Evolutionary conservation across 2,888 invertebrate species (phyloP).

Genomic region (Diabrotica balteata): DNA sequence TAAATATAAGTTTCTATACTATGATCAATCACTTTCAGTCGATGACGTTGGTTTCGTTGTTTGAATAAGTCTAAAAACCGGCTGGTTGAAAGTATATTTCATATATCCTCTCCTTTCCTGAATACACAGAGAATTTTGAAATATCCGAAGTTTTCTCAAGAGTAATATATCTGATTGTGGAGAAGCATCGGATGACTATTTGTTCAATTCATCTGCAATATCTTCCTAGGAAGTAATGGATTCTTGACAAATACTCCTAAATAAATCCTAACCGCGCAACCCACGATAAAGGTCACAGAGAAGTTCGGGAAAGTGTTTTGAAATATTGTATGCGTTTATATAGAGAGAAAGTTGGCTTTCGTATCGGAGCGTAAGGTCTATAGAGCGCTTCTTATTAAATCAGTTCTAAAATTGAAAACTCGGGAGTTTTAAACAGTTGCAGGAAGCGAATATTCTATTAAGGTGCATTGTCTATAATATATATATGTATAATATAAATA

Average conservation of each 20-base stretch:
- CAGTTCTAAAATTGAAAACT: no score
- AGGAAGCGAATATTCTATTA: no score
- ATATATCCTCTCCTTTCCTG: conserved; percentile 16
- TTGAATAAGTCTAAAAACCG: conserved; percentile 9
- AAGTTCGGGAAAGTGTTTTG: no score
- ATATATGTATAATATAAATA: no score
- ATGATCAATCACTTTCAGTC: conserved; percentile 20
- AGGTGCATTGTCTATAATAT: no score
- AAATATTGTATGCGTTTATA: no score
- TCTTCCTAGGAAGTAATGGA: conserved; percentile 9
- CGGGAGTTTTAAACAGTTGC: no score
- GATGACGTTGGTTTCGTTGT: conserved; percentile 5
- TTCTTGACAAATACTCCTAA: conserved; percentile 12
- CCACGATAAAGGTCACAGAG: no score
- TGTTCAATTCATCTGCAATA: conserved; percentile 15
- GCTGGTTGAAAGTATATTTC: conserved; percentile 6
- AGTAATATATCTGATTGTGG: conserved; percentile 13
- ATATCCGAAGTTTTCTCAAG: conserved; percentile 14
- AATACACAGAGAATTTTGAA: conserved; percentile 14
- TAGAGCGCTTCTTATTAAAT: no score
- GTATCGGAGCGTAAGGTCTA: no score
- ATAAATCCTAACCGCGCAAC: conserved; percentile 2
- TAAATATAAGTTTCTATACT: no score
- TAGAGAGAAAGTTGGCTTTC: no score
- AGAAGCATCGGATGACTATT: conserved; percentile 15